Conservation (phyloP, 2,113 vertebrate species). For the Melospiza georgiana region DNA sequence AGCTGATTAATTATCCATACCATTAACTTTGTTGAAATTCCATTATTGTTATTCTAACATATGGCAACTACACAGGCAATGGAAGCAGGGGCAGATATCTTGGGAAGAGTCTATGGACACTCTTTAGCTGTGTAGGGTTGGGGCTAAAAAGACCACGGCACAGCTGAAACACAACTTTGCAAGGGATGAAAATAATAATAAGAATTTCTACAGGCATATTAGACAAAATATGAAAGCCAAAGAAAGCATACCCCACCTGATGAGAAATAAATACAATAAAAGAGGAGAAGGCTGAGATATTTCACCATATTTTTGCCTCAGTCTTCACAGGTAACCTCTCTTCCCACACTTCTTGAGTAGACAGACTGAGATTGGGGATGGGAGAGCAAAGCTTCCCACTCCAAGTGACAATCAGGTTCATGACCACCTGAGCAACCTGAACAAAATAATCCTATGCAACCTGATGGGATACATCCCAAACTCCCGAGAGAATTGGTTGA, state of each 20-base stretch:
- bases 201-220: neutral
- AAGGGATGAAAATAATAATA: neutral
- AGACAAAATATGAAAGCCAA: neutral
- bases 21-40: neutral
- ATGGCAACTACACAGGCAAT: neutral
- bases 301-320: neutral
- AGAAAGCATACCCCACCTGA: neutral
- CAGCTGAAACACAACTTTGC: fast-evolving
- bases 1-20: neutral
- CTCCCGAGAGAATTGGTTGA: neutral
- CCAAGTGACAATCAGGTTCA: neutral
- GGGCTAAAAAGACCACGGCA: neutral
- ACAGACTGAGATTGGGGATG: neutral
- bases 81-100: neutral
- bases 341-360: neutral
- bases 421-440: neutral
- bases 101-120: neutral
- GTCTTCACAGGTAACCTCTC: neutral
- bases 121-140: neutral
- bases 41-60: neutral
- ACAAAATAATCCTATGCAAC: neutral
- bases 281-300: neutral
- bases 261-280: neutral
- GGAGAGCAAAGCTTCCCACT: neutral
- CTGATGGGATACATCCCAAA: neutral